A percentile compares a stretch with the other conserved stretches of the same genome.
Conservation (phyloP, 53 echinoderm and acorn worm species). For the Stichopus horrens region DNA sequence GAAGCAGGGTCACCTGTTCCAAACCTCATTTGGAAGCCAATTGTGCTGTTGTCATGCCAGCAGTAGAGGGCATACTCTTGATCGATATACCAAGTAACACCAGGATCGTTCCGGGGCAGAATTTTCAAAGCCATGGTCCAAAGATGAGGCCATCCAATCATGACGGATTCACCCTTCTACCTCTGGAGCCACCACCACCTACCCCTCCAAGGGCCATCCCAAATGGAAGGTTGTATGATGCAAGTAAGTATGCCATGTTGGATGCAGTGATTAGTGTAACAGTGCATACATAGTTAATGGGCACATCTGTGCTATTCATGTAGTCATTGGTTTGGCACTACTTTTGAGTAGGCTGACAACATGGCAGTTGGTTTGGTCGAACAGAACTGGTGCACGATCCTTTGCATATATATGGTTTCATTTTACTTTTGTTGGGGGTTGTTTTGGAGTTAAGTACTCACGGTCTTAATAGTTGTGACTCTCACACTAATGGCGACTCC, state of each 20-base stretch:
- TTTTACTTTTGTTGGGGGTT: no score
- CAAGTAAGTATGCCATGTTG: not conserved
- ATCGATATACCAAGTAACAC: conserved; percentile 23
- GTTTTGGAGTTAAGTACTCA: no score
- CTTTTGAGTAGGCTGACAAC: no score
- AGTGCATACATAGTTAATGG: no score
- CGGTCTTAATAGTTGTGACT: no score
- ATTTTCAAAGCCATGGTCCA: conserved; percentile 32
- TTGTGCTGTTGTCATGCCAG: conserved; percentile 24
- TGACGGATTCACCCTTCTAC: conserved; percentile 23
- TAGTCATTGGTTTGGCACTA: no score
- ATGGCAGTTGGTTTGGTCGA: no score
- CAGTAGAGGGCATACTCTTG: conserved; percentile 11
- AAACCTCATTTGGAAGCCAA: not conserved
- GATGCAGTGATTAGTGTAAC: no score
- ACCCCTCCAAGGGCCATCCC: conserved; percentile 37
- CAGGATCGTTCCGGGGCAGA: conserved; percentile 18
- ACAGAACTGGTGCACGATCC: no score
- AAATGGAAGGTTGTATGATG: conserved; percentile 9
- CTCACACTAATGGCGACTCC: no score
- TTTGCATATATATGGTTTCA: no score
- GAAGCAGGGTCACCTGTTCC: not conserved
- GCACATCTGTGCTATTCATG: no score
- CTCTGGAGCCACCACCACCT: conserved; percentile 36
- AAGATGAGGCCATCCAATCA: conserved; percentile 22